These are phyloP conservation scores for Aratinga solstitialis DNA, from an alignment of 2,797 vertebrate species.

Conservation along the genomic window DNA sequence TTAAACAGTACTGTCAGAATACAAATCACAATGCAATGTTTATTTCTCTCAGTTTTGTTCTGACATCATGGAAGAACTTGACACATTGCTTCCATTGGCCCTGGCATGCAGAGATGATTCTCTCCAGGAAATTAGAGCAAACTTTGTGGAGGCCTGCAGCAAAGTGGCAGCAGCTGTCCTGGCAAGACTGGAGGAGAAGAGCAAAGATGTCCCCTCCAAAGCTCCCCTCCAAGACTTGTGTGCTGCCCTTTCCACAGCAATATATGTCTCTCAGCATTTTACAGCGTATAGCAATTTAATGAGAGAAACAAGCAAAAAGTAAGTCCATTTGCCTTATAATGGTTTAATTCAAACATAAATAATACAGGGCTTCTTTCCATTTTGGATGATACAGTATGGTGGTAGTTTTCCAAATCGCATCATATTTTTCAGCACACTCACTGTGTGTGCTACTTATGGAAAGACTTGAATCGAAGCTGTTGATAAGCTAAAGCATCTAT, in stretches of 20 bases:
- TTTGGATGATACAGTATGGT: background rate
- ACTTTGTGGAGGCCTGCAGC: constrained; percentile 88
- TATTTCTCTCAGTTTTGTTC: constrained; percentile 87
- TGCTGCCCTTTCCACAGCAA: constrained; percentile 82
- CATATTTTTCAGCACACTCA: background rate
- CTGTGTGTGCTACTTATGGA: background rate
- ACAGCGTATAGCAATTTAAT: constrained; percentile 81
- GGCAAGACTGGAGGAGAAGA: constrained; percentile 83
- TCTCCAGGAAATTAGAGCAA: constrained; percentile 86
- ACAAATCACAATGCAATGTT: constrained; percentile 66
- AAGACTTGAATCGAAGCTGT: background rate
- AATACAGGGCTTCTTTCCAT: background rate
- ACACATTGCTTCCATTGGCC: constrained; percentile 89
- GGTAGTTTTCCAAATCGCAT: background rate
- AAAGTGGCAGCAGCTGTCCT: constrained; percentile 83
- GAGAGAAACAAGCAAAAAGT: constrained; percentile 82
- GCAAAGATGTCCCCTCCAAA: constrained; percentile 82
- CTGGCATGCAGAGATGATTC: constrained; percentile 84
- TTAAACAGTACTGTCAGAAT: constrained; percentile 56
- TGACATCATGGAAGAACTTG: constrained; percentile 86
- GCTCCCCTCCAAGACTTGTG: constrained; percentile 84
- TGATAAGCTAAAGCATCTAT: background rate
- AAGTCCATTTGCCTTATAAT: constrained; percentile 66
- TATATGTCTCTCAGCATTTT: constrained; percentile 83
- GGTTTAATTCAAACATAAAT: background rate